A percentile compares a stretch with the other conserved stretches of the same genome.
These are phyloP conservation scores for Galemys pyrenaicus DNA, from an alignment of 2,113 vertebrate species.

Conservation along the genomic window DNA sequence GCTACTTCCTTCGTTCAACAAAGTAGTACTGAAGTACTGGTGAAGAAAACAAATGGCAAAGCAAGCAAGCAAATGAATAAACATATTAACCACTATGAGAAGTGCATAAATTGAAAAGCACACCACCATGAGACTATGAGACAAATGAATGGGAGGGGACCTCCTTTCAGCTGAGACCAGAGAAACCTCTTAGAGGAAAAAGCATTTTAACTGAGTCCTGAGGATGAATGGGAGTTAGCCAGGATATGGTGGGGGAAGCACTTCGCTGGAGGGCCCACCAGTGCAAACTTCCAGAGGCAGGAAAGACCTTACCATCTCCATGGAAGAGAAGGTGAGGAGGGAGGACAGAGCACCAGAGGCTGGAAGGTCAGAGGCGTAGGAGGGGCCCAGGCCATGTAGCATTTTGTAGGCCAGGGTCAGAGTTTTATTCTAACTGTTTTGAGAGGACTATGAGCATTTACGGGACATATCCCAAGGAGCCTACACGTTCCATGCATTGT, in stretches of 20 bases:
- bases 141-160: background rate
- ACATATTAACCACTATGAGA: background rate
- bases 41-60: background rate
- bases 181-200: background rate
- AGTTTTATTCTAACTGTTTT: background rate
- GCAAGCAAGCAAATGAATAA: background rate
- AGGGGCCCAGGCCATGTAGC: background rate
- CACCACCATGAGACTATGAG: background rate
- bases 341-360: background rate
- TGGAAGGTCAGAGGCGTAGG: background rate
- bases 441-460: background rate
- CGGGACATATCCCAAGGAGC: background rate
- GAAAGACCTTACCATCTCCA: background rate
- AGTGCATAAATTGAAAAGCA: background rate
- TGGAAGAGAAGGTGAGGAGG: background rate
- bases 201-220: background rate
- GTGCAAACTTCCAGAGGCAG: background rate
- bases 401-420: background rate
- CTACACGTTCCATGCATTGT: too few relatives aligned
- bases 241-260: background rate
- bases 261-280: background rate
- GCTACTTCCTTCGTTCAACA: background rate
- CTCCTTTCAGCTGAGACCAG: background rate
- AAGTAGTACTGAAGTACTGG: background rate
- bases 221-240: background rate